phyloP scores from a whole-genome alignment of 2,797 vertebrate genomes.

The Silurus lanzhouensis region DNA sequence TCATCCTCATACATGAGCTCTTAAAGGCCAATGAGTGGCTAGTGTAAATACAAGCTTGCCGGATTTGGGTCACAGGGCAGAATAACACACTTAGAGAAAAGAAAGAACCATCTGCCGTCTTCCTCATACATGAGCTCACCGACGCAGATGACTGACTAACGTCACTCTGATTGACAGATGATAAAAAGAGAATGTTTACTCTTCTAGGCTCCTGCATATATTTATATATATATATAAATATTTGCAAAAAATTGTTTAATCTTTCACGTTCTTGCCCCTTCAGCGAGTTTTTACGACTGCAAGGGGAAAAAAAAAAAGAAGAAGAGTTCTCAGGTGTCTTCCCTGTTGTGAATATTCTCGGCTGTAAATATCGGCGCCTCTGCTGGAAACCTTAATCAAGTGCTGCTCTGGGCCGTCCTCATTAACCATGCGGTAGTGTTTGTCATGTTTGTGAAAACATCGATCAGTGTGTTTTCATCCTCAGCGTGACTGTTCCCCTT shows the following conservation, averaged over 20 bases:
- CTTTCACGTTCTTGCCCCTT: background rate
- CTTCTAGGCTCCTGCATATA: background rate
- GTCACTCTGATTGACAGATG: background rate
- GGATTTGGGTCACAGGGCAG: too few relatives aligned
- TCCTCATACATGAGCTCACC: background rate
- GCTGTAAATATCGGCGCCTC: background rate
- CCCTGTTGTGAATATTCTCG: background rate
- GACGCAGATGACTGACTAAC: background rate
- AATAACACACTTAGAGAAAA: too few relatives aligned
- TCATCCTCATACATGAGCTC: background rate
- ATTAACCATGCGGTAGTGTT: background rate
- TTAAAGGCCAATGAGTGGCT: too few relatives aligned
- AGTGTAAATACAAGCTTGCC: background rate
- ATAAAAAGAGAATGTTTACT: background rate
- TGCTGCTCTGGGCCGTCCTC: background rate
- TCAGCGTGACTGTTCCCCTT: constrained; percentile 26
- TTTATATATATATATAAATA: too few relatives aligned
- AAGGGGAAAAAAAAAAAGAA: background rate
- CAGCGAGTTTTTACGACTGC: background rate
- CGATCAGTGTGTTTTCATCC: background rate
- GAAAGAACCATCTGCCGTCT: background rate
- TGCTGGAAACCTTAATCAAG: background rate
- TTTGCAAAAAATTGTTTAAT: too few relatives aligned
- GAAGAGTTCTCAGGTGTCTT: background rate
- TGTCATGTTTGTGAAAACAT: background rate